Conservation (phyloP, 2,888 invertebrate genomes). For the Balanococcus diminutus region DNA sequence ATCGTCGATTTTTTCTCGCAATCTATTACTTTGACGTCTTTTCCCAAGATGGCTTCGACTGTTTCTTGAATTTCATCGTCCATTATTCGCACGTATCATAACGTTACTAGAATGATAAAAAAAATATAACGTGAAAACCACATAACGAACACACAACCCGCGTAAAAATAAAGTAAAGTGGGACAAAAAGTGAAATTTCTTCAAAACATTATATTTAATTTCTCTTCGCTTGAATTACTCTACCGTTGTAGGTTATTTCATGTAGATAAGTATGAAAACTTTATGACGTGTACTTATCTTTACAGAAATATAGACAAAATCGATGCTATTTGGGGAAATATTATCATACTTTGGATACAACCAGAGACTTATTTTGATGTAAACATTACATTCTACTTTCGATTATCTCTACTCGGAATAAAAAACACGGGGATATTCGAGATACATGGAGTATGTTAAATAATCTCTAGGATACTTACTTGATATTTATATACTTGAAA, state of each 20-base stretch:
- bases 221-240: background rate
- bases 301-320: background rate
- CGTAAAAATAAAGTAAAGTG: slow-evolving; percentile 4
- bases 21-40: slow-evolving; percentile 73
- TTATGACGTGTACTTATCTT: background rate
- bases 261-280: too few relatives aligned
- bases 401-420: background rate
- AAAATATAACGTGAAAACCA: background rate
- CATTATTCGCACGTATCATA: slow-evolving; percentile 63
- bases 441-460: too few relatives aligned
- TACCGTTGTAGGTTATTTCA: background rate
- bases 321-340: background rate
- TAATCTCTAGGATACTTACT: too few relatives aligned
- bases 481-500: too few relatives aligned
- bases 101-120: background rate
- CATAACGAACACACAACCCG: background rate
- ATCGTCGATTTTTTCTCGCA: slow-evolving; percentile 76
- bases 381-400: background rate
- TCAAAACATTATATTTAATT: background rate
- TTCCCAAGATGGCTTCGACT: slow-evolving; percentile 75
- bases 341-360: too few relatives aligned
- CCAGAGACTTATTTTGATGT: background rate
- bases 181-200: slow-evolving; percentile 4
- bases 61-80: slow-evolving; percentile 78
- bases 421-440: background rate